Evolutionary conservation across 2,797 vertebrate genomes (phyloP), one percentile per base, ranked within the genome.

Genomic region (Hyperoplus lanceolatus): DNA sequence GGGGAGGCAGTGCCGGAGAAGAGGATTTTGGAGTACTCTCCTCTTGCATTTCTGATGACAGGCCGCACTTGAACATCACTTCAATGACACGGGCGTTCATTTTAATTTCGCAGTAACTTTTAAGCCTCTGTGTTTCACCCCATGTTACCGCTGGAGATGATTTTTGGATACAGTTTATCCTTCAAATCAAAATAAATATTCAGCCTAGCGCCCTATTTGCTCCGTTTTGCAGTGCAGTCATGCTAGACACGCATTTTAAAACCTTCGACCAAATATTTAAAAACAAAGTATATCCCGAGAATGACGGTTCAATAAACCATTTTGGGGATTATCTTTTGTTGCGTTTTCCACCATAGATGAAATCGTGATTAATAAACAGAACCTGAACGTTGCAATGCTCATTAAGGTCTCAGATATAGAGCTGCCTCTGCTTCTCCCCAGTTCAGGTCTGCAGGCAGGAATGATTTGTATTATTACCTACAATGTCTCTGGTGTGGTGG

Each of bases 391-490:
- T 56, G 79, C 77, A 73, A 89, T 79, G 77, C 85, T 93, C 89
- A 89, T 88, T 81, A 90, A 29, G 84, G 75, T 79, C 73, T 58
- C 80, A 77, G 69, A 79, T 77, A 79, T 77, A 65, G 80, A 79
- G 68, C 77, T 68, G 71, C 70, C 49, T 58, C 49, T 83, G 76
- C 81, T 69, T 85, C 82, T 58, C 55, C 63, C 60, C 66, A 4
- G 55, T 29, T 41, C 50, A 54, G 64, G 45, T 80, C 85, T 72
- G 79, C 68, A 21, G 89, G 85, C 80, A 75, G 64, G 83, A 83
- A 86, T 79, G 76, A 86, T 84, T 83, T 75, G 84, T 88, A 80
- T 92, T 89, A 89, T 91, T 88, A 90, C 77, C 79, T 68, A 59
- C 75, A 38, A 51, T 58, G 81, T 85, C 85, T 29, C 29, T 29